Percentiles rank a stretch among this genome's conserved stretches.
These are phyloP conservation scores for Pachliopta kotzebuea DNA, from an alignment of 2,888 invertebrate species.

Conservation along the genomic window DNA sequence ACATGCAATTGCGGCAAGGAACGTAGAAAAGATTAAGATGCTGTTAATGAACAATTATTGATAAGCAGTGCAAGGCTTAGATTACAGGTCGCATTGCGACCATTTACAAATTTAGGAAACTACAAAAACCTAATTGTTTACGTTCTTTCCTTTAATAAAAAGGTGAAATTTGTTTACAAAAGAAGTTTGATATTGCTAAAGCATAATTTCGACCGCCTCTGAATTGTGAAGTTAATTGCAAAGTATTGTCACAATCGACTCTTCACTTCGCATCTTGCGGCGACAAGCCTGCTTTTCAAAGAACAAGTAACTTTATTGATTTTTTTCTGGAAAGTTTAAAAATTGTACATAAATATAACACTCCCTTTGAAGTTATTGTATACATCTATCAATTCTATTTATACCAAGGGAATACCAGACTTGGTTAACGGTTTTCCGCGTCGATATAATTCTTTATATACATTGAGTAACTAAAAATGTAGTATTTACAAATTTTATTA, in stretches of 20 bases:
- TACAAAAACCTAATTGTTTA: neutral
- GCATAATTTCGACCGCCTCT: neutral
- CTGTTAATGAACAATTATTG: no score
- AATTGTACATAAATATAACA: neutral
- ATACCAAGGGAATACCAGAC: neutral
- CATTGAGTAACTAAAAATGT: no score
- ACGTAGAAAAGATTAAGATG: neutral
- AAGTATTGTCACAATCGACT: neutral
- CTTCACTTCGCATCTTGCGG: neutral
- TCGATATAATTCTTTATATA: no score
- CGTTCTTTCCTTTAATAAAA: neutral
- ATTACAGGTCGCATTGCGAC: no score
- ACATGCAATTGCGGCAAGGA: neutral
- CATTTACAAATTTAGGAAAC: no score
- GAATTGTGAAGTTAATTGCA: conserved; percentile 1
- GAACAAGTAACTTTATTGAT: neutral
- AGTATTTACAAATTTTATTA: no score
- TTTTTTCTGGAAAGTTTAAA: neutral
- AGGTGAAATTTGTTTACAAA: neutral
- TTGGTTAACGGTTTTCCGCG: neutral
- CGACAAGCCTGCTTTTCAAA: neutral
- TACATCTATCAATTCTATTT: neutral
- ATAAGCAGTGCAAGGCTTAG: no score
- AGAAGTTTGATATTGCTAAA: neutral
- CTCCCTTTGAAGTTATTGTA: neutral